These are phyloP conservation scores for Lerema accius DNA, from an alignment of 1,140 invertebrate genomes.

Conservation along the genomic window DNA sequence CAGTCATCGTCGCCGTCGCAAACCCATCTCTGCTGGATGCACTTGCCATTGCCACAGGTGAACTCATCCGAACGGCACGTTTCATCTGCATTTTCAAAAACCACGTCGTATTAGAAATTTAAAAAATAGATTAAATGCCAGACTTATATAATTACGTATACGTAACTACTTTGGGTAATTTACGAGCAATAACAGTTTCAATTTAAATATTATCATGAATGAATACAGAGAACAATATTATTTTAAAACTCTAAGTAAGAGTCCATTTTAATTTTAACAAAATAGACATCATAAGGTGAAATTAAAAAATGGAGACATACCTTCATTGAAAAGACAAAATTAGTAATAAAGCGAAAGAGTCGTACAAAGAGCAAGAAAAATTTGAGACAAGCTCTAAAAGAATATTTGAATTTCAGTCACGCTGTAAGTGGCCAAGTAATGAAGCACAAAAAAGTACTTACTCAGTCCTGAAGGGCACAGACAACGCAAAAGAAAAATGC, in stretches of 20 bases:
- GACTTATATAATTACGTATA: too few relatives aligned
- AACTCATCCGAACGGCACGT: slow-evolving; percentile 95
- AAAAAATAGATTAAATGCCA: too few relatives aligned
- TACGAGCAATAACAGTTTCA: too few relatives aligned
- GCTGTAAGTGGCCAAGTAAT: slow-evolving; percentile 53
- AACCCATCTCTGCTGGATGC: slow-evolving; percentile 93
- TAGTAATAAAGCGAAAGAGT: slow-evolving; percentile 6
- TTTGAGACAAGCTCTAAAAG: slow-evolving; percentile 44
- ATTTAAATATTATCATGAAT: too few relatives aligned
- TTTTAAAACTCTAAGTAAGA: too few relatives aligned
- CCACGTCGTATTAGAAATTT: not conserved
- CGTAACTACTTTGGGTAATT: too few relatives aligned
- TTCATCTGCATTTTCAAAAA: slow-evolving; percentile 87
- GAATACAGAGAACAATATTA: too few relatives aligned
- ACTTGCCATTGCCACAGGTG: slow-evolving; percentile 92
- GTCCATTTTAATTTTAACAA: too few relatives aligned
- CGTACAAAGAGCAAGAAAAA: slow-evolving; percentile 46
- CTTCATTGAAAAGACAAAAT: too few relatives aligned
- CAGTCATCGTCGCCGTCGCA: slow-evolving; percentile 96
- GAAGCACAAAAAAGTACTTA: slow-evolving; percentile 46
- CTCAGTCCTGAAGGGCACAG: slow-evolving; percentile 37
- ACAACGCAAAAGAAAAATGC: slow-evolving; percentile 43
- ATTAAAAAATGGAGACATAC: too few relatives aligned
- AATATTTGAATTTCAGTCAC: slow-evolving; percentile 49
- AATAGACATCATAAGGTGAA: too few relatives aligned